Percentiles rank a stretch among this genome's conserved stretches.
These are phyloP conservation scores for Drosophila maculinotata DNA, from an alignment of 2,888 invertebrate genomes.

Conservation along the genomic window DNA sequence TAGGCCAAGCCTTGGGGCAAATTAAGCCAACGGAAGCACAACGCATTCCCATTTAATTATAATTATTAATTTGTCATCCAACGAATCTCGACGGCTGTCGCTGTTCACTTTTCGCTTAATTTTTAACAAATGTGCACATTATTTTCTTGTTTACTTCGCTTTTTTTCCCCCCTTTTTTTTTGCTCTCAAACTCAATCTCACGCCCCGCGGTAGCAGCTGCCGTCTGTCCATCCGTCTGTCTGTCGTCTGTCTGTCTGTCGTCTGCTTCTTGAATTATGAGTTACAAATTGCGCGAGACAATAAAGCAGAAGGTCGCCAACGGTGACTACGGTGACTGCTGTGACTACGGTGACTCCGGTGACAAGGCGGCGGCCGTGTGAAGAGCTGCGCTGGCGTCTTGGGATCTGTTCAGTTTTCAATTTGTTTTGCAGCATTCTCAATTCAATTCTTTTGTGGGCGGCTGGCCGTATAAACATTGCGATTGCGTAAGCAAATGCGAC, in stretches of 20 bases:
- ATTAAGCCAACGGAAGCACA: slow-evolving; percentile 40
- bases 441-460: slow-evolving; percentile 48
- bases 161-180: too few relatives aligned
- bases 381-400: slow-evolving; percentile 27
- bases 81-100: slow-evolving; percentile 26
- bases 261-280: slow-evolving; percentile 62
- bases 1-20: too few relatives aligned
- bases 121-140: slow-evolving; percentile 71
- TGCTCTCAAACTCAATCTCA: slow-evolving; percentile 36
- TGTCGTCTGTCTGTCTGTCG: slow-evolving; percentile 11
- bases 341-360: too few relatives aligned
- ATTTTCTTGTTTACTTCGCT: slow-evolving; percentile 32
- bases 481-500: slow-evolving; percentile 42
- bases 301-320: slow-evolving; percentile 62
- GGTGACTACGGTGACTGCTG: too few relatives aligned
- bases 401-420: slow-evolving; percentile 27
- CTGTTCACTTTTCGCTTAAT: slow-evolving; percentile 43
- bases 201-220: slow-evolving; percentile 36
- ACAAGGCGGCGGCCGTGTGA: slow-evolving; percentile 66
- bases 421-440: slow-evolving; percentile 13
- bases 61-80: slow-evolving; percentile 51
- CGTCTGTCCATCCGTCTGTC: slow-evolving; percentile 4
- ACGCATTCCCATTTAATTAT: slow-evolving; percentile 49
- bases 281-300: slow-evolving; percentile 72
- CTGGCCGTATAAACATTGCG: slow-evolving; percentile 24